Conservation (phyloP, 2,113 vertebrate genomes). For the Paratilapia polleni region DNA sequence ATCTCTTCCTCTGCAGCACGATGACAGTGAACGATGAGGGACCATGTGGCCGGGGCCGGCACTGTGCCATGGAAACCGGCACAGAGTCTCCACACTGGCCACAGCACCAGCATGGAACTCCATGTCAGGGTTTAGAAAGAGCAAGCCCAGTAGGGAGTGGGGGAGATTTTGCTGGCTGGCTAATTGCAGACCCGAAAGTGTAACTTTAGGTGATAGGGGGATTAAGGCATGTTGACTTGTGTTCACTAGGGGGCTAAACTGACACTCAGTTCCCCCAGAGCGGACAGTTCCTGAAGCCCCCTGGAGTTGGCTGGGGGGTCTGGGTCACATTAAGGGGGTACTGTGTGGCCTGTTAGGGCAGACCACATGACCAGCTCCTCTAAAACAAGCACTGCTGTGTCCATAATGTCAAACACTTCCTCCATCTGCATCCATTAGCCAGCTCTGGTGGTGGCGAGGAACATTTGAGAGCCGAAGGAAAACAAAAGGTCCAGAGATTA, state of each 20-base stretch:
- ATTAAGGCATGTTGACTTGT: slow-evolving; percentile 80
- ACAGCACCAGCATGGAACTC: slow-evolving; percentile 31
- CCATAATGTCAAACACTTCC: slow-evolving; percentile 78
- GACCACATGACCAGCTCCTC: slow-evolving; percentile 71
- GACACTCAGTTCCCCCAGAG: slow-evolving; percentile 70
- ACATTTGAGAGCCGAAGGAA: slow-evolving; percentile 65
- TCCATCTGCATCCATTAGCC: slow-evolving; percentile 74
- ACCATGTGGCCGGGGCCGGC: slow-evolving; percentile 66
- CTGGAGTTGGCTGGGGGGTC: slow-evolving; percentile 62
- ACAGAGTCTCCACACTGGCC: background rate
- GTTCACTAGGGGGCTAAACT: slow-evolving; percentile 75
- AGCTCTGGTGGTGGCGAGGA: slow-evolving; percentile 57
- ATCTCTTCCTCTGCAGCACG: slow-evolving; percentile 73
- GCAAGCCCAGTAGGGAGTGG: slow-evolving; percentile 31
- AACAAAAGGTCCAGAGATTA: slow-evolving; percentile 67
- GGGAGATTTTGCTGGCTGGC: slow-evolving; percentile 51
- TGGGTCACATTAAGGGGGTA: slow-evolving; percentile 69
- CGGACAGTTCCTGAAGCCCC: slow-evolving; percentile 74
- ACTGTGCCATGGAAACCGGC: slow-evolving; percentile 52
- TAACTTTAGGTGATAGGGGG: slow-evolving; percentile 79
- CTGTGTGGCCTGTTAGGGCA: slow-evolving; percentile 59
- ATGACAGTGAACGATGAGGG: slow-evolving; percentile 83
- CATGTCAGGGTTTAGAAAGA: slow-evolving; percentile 27
- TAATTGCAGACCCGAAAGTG: slow-evolving; percentile 78
- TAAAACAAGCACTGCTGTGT: slow-evolving; percentile 78